Percentiles rank a stretch among this genome's conserved stretches.
These are phyloP conservation scores for Cyrtonyx montezumae DNA, from an alignment of 2,113 vertebrate species.

Conservation along the genomic window DNA sequence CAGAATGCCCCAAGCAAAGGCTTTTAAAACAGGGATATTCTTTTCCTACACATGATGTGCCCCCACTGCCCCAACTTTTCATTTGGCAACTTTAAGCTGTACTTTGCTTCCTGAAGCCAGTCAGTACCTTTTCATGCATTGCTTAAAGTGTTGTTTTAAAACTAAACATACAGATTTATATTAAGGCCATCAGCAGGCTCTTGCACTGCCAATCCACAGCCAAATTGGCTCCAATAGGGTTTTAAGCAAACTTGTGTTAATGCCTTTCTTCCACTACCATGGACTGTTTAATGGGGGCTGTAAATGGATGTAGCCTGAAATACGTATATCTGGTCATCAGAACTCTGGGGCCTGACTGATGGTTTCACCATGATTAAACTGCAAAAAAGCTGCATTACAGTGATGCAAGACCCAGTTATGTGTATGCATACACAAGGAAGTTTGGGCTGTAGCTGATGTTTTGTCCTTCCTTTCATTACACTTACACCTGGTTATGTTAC, in stretches of 20 bases:
- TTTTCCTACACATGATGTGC: not conserved
- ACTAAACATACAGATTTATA: not conserved
- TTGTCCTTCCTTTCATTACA: slow-evolving; percentile 72
- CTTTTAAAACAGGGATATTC: slow-evolving; percentile 12
- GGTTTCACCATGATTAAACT: slow-evolving; percentile 59
- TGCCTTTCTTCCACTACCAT: slow-evolving; percentile 61
- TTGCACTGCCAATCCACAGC: slow-evolving; percentile 62
- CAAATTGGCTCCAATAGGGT: slow-evolving; percentile 26
- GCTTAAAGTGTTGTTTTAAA: not conserved
- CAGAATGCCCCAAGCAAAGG: not conserved
- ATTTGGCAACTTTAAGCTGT: not conserved
- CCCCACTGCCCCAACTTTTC: not conserved
- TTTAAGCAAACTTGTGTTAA: slow-evolving; percentile 4
- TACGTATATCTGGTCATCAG: not conserved
- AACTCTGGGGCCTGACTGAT: slow-evolving; percentile 34
- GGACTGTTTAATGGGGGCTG: slow-evolving; percentile 19
- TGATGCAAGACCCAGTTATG: slow-evolving; percentile 1
- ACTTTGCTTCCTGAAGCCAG: slow-evolving; percentile 28
- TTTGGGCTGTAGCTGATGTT: slow-evolving; percentile 58
- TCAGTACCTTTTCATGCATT: not conserved
- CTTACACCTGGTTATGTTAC: slow-evolving; percentile 80
- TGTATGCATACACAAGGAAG: slow-evolving; percentile 46
- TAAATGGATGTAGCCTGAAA: slow-evolving; percentile 46
- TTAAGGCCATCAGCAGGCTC: slow-evolving; percentile 28
- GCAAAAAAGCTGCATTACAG: not conserved